Base-by-base conservation (phyloP, 92 coral and sea anemone species). In the Parazoanthus darwini region DNA sequence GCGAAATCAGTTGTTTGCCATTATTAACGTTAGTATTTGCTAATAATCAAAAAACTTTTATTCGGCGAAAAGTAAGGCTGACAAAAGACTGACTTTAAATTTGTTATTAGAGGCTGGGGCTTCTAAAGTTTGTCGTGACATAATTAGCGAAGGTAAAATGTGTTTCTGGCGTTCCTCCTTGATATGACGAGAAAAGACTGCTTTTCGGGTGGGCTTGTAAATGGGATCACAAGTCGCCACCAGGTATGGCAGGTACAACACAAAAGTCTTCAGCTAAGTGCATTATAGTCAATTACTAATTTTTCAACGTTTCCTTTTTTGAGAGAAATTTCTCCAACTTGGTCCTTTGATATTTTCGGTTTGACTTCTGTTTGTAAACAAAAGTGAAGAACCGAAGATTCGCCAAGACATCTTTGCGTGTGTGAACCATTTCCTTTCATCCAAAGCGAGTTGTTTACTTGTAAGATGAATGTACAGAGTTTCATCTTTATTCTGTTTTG, bases 211-310 rank as follows among this genome's bases (percentile, higher is more conserved):
- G 58, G 63, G 58, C 25, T 78, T 79, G 82, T 79, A 79, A 79
- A 79, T 26, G 50, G 51, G 67, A 79, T 79, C 82, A 26, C 67
- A 25, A 79, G 67, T 38, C n/a, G 68, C 51, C 85, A 81, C 74
- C 85, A 63, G 85, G 85, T 20, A 14, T 58, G 1, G 74, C 85
- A 58, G 85, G 85, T 81, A 37, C 48, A 26, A 50, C 82, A 79
- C 67, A 79, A 81, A 81, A 36, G 50, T 6, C 48, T 37, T 81
- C 50, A 8, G 54, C 85, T 36, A 81, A 63, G 74, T 58, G 74
- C 74, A 81, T 36, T 43, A 5, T 39, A 42, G 42, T 23, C 37
- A 83, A 68, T 4, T n/a, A 26, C 48, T 11, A n/a, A 36, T 35
- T 48, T 33, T 66, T 82, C 86, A 68, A n/a, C 9, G 26, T 70